Evolutionary conservation across 2,797 vertebrate genomes (phyloP), one percentile per base, ranked within the genome.

Genomic region (Protonibea diacanthus): DNA sequence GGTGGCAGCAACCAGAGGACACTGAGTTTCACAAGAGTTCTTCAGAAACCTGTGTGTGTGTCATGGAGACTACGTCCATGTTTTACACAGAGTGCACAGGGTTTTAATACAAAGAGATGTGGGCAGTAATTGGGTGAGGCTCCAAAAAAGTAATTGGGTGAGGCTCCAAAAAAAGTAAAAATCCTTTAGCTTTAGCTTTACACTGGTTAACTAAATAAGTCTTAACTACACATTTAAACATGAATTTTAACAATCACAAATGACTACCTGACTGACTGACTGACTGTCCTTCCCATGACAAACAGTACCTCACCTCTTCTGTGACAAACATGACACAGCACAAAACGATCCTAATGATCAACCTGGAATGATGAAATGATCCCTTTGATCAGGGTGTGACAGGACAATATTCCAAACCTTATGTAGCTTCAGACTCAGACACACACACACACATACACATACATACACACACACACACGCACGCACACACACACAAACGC

Each of bases 361-460:
- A 49, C 38, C 40, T 38, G 8, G 4, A 61, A 17, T 27, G 23
- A 27, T 52, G 13, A 59, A 66, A 72, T 27, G 12, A 56, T 58
- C 38, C 20, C 18, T 61, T 20, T 65, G 55, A 52, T 71, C 55
- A 63, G 27, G 17, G 17, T 23, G 13, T 66, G 61, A 67, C 48
- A 61, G 14, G 17, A 49, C 38, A 48, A 27, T 33, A 51, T 40
- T 38, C 11, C 27, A 67, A 33, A 48, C 44, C 29, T 23, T 38
- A 18, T 59, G 33, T 40, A 21, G 15, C 13, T 5, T 52, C 48
- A 48, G 25, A 68, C 29, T 7, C 13, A 58, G 25, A 49, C 47
- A 15, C 44, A 49, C 61, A 20, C 27, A 33, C 45, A 64, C 47
- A 21, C 29, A 65, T 47, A 59, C 27, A 60, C 10, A 53, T 47